These are phyloP conservation scores for Gracilinanus agilis DNA, from an alignment of 2,113 vertebrate species.

Conservation along the genomic window DNA sequence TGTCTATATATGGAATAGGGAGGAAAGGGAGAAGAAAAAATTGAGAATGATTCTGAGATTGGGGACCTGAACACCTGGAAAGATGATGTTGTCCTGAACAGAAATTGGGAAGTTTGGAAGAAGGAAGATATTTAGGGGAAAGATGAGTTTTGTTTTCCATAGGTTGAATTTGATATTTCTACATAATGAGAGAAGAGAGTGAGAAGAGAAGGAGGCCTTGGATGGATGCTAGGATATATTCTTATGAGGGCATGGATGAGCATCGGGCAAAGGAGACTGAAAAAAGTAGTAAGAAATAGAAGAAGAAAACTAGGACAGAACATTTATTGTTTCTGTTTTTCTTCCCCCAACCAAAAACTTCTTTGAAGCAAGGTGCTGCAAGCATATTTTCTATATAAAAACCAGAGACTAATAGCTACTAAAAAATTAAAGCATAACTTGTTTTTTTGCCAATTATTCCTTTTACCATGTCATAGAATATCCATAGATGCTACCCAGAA, in stretches of 20 bases:
- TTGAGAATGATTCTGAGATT: not conserved
- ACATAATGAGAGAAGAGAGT: not conserved
- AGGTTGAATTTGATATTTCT: not conserved
- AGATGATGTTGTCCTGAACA: not conserved
- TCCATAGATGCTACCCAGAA: not conserved
- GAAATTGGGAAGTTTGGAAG: not conserved
- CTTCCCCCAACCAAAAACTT: not conserved
- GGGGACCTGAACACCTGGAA: not conserved
- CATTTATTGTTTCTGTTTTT: not conserved
- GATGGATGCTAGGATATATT: not conserved
- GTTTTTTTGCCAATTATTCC: not conserved
- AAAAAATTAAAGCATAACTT: not conserved
- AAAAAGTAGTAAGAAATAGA: not conserved
- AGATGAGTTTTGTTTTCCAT: not conserved
- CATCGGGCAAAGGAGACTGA: not conserved
- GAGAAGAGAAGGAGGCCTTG: not conserved
- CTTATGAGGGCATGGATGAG: not conserved
- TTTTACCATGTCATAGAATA: not conserved
- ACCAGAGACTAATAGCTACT: not conserved
- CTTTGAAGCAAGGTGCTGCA: not conserved
- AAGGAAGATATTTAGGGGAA: not conserved
- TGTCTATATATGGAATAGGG: not conserved
- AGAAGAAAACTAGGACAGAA: not conserved
- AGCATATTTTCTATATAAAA: not conserved
- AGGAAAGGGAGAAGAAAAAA: not conserved